Evolutionary conservation across 2,888 invertebrate genomes (phyloP), one percentile per base, ranked within the genome.

Genomic region (Lathronympha strigana): DNA sequence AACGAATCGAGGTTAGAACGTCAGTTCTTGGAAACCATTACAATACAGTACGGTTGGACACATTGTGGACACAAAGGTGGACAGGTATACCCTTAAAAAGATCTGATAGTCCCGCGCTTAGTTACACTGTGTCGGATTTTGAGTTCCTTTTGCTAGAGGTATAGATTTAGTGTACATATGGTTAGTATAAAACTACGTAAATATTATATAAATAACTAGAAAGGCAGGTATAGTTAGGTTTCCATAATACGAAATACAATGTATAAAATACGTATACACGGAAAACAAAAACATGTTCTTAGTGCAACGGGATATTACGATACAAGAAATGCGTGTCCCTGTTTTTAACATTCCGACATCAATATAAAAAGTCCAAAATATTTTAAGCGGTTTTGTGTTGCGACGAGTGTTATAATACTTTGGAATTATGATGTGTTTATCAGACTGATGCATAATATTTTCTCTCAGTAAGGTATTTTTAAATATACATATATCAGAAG

Each of bases 71-170:
- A 71, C 69, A 67, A 68, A 67, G 33, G 36, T 50, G 67, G 54
- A 68, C 74, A 74, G 75, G 74, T 75, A 75, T 69, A 67, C 64
- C 61, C 55, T 69, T 69, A 68, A 67, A 57, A 58, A 64, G 36
- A 54, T 40, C n/a, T n/a, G n/a, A n/a, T n/a, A n/a, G 61, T 28
- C 55, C 55, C 49, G 43, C 62, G 62, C 67, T 63, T 68, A 50
- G 31, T 36, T 33, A 53, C 47, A 33, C 61, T 57, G 31, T 31
- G 21, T 23, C 13, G 36, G 17, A 19, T 31, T 57, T 57, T 15
- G 6, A n/a, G 28, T 19, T 40, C 25, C 3, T 4, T 11, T 40
- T 5, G 4, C 25, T 23, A 40, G 9, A 17, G 8, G 2, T 11
- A 33, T 9, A 11, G 1, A 33, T 11, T 11, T 33, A 11, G n/a